Base-by-base conservation (phyloP, 1,140 invertebrate species). In the Hypothenemus hampei region DNA sequence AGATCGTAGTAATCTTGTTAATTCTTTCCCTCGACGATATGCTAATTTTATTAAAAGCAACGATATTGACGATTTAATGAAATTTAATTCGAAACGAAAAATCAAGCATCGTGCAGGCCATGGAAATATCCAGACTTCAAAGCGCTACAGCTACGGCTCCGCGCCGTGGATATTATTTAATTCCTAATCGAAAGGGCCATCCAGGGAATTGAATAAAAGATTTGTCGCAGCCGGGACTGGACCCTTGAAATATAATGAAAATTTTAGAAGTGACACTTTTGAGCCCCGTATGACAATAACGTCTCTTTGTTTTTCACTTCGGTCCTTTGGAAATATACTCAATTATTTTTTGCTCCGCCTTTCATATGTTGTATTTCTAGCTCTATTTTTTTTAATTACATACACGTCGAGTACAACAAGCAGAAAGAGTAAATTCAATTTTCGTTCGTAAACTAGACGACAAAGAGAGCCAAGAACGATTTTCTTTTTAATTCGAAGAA, bases 201-300 rank as follows among this genome's bases (percentile, higher is more conserved):
- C 43, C 43, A 45, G 43, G 31, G 31, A 45, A 45, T 45, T 45
- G 43, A 24, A 45, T 45, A 45, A 45, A 45, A 45, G 43, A 45
- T 45, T 45, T 45, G 43, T 45, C 43, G 43, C n/a, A 45, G 43
- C 11, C 24, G 13, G 40, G 10, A 15, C 15, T n/a, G 43, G 43
- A 45, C 43, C 15, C 43, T 45, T 45, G 23, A 45, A 45, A 45
- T 45, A 45, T 45, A 45, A 45, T 45, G 43, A 45, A 45, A 45
- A 8, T 45, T 45, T 29, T 16, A 45, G 43, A 45, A 45, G 43
- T 45, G 43, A 45, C 43, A 45, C 26, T 45, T 45, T 45, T 11
- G 15, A 45, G 43, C 21, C n/a, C n/a, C n/a, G n/a, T n/a, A n/a
- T n/a, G n/a, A n/a, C n/a, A n/a, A n/a, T n/a, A n/a, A n/a, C n/a